Base-by-base conservation (phyloP, 1,140 invertebrate species). In the Listronotus bonariensis region DNA sequence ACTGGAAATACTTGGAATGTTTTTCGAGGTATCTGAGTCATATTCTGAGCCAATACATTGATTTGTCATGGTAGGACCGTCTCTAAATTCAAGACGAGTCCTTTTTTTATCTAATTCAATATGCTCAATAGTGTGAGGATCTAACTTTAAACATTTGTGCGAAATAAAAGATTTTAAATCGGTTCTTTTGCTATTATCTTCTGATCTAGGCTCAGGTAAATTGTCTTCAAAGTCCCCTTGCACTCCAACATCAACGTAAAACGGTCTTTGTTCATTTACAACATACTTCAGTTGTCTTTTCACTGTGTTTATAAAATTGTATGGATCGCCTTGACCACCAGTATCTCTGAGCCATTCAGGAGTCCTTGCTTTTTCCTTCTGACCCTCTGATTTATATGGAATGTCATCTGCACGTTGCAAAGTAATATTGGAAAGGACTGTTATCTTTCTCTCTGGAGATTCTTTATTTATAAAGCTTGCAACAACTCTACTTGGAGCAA, bases 221-320 rank as follows among this genome's bases (percentile, higher is more conserved):
- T 36, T 36, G 10, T 52, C 46, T 18, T 59, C 51, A 40, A 72
- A 18, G 0, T 69, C 69, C 55, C 67, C 74, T 59, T 77, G 76
- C 42, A 78, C 55, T 36, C 53, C 71, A 40, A 72, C 55, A 68
- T 77, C 76, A n/a, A 51, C 55, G 12, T 9, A 14, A 57, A 20
- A 49, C 60, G 43, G 46, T 60, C 67, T 71, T 32, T 32, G 42
- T 59, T 45, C 56, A 9, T 60, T 41, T 14, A 68, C 34, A 8
- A 67, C 68, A 32, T 69, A 62, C 31, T 76, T 70, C 15, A 78
- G 65, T 59, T 78, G 76, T 59, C 70, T 65, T 49, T 72, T 76
- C 3, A 79, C 74, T 9, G 77, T 74, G 54, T 70, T 78, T n/a
- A 79, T 78, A 63, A 78, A 76, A 68, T 77, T 79, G 57, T 70